Percentiles rank a stretch among this genome's conserved stretches.
These are phyloP conservation scores for Temnothorax curvispinosus DNA, from an alignment of 1,140 invertebrate genomes.

Conservation along the genomic window DNA sequence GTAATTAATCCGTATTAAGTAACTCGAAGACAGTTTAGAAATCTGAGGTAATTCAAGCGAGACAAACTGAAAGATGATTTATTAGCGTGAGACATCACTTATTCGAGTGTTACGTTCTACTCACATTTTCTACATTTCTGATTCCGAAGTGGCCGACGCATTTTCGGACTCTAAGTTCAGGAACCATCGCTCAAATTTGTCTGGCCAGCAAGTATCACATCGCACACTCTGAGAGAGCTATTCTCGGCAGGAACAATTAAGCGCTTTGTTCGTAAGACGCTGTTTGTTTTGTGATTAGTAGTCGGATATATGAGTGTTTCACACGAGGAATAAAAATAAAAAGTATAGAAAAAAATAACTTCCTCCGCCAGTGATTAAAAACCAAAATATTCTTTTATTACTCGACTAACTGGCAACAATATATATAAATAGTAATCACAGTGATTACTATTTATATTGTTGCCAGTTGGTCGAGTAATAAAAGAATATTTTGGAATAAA, in stretches of 20 bases:
- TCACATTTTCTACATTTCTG: not conserved
- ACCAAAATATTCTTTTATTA: too few relatives aligned
- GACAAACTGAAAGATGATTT: not conserved
- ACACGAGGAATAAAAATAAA: not conserved
- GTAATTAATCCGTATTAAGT: constrained; percentile 26
- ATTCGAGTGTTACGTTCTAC: not conserved
- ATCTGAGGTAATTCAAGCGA: constrained; percentile 7
- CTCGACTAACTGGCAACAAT: too few relatives aligned
- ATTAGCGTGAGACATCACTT: constrained; percentile 8
- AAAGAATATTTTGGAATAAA: not conserved
- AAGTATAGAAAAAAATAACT: too few relatives aligned
- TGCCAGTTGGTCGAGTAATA: too few relatives aligned
- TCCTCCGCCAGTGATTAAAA: too few relatives aligned
- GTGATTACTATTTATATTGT: too few relatives aligned
- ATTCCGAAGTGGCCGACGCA: not conserved
- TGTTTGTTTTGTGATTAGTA: not conserved
- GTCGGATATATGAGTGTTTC: not conserved
- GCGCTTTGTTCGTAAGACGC: not conserved
- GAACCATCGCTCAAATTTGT: not conserved
- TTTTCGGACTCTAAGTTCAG: not conserved
- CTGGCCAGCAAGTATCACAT: not conserved
- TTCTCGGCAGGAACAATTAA: constrained; percentile 30
- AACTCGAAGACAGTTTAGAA: not conserved
- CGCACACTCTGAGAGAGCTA: not conserved
- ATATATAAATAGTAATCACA: too few relatives aligned